Base-by-base conservation (phyloP, 1,140 invertebrate genomes). In the Paramacrobiotus metropolitanus region DNA sequence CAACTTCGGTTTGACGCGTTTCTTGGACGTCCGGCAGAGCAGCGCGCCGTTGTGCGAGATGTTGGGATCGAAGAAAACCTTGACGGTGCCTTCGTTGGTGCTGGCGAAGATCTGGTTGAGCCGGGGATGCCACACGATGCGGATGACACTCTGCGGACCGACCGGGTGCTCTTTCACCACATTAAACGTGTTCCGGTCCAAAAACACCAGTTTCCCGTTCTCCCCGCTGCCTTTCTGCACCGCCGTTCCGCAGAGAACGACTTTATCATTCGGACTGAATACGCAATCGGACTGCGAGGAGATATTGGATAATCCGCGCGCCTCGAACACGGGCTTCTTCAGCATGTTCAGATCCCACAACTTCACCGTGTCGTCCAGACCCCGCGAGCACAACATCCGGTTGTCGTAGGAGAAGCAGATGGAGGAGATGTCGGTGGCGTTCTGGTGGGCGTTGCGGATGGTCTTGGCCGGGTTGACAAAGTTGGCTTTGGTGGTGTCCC, bases 21-120 rank as follows among this genome's bases (percentile, higher is more conserved):
- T 44, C 24, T 24, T 21, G 18, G 20, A 60, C 28, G 30, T 65
- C 34, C 48, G 40, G 44, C 18, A 65, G 4, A 64, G 64, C 31
- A 61, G 31, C 2, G 61, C 29, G 40, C 20, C 63, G 68, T 65
- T 63, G 65, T 68, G 68, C 30, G 68, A 65, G n/a, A 68, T 64
- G 60, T 30, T 20, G 29, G 60, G 55, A 21, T 60, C 31, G 55
- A 60, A 44, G 60, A 44, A 60, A 30, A 60, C 60, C 66, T 60
- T 21, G n/a, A 63, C 34, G 1, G 28, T 24, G 30, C 30, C 31
- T 31, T 1, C 45, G 4, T 28, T 20, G 65, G 30, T 1, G 0
- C 90, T 86, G 9, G 91, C 81, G 63, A 97, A 86, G 63, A 98
- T 83, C 70, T 99, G 94, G 73, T 97, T 96, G 1, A 98, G 72